Evolutionary conservation across 2,888 invertebrate species (phyloP), one percentile per base, ranked within the genome.

Genomic region (Hirtodrosophila alboralis): DNA sequence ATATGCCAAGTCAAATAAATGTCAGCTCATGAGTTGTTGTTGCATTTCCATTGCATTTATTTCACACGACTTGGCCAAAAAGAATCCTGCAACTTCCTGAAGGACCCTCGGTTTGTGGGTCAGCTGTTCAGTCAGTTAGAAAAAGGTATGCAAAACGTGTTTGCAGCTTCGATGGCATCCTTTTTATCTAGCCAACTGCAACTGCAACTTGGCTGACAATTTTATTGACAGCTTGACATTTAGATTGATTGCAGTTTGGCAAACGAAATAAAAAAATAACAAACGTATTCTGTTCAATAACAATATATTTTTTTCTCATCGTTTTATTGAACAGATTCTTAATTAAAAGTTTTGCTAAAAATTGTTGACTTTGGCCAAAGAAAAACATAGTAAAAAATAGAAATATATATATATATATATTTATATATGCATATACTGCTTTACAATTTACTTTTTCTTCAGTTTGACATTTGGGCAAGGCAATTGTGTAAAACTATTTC

Each of bases 201-300:
- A 65, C 57, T 64, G 73, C 72, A 75, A 47, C 72, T 77, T 53
- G 63, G 69, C 48, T 79, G 80, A 78, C 80, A 78, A 81, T 81
- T 75, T 81, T 80, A 81, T 83, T 83, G 83, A 83, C 78, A 83
- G 58, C 48, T 64, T 75, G 80, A 80, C 80, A 71, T 80, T 74
- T 83, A 78, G 83, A 81, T 81, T 81, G 80, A 81, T 81, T 80
- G 80, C 80, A 83, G 68, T 80, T 83, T 58, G 41, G n/a, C n/a
- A n/a, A n/a, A n/a, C 31, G 43, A 59, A 73, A 66, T 52, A 54
- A n/a, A n/a, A n/a, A n/a, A n/a, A n/a, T n/a, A n/a, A n/a, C n/a
- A n/a, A n/a, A n/a, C n/a, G 59, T 67, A 8, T 45, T 47, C 43
- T 12, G 9, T 40, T 23, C 31, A 13, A 52, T 58, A 69, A 56